Conservation (phyloP, 2,113 vertebrate genomes). For the Tragulus kanchil region DNA sequence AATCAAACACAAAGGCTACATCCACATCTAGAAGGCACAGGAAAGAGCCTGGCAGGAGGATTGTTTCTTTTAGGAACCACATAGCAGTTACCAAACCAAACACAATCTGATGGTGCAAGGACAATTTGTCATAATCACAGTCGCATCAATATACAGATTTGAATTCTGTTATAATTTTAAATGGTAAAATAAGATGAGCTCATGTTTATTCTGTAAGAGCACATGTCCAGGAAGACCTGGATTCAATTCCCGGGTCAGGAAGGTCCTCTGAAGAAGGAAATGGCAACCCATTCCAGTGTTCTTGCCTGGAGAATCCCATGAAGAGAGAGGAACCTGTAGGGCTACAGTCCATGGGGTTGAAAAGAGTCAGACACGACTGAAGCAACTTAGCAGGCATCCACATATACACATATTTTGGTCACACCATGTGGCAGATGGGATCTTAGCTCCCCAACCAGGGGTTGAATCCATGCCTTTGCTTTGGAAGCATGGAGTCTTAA, state of each 20-base stretch:
- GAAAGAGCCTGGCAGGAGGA: background rate
- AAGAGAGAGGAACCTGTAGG: background rate
- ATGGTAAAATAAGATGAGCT: background rate
- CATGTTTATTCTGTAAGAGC: background rate
- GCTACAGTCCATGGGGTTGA: accelerated
- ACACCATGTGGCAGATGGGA: background rate
- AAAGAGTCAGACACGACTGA: background rate
- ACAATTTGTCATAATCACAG: background rate
- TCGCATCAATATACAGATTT: background rate
- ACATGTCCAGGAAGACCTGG: background rate
- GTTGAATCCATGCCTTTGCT: background rate
- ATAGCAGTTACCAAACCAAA: background rate
- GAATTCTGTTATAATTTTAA: background rate
- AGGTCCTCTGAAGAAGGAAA: background rate
- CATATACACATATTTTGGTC: background rate
- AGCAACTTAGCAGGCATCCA: background rate
- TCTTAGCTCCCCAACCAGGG: background rate
- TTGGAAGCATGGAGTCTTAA: background rate
- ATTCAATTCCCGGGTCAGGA: background rate
- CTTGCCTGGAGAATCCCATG: background rate
- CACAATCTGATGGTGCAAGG: background rate
- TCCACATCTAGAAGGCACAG: background rate
- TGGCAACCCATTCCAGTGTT: background rate
- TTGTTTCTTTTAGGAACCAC: background rate
- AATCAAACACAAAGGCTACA: background rate